Conservation (phyloP, 2,888 invertebrate genomes). For the Perdita meconis region DNA sequence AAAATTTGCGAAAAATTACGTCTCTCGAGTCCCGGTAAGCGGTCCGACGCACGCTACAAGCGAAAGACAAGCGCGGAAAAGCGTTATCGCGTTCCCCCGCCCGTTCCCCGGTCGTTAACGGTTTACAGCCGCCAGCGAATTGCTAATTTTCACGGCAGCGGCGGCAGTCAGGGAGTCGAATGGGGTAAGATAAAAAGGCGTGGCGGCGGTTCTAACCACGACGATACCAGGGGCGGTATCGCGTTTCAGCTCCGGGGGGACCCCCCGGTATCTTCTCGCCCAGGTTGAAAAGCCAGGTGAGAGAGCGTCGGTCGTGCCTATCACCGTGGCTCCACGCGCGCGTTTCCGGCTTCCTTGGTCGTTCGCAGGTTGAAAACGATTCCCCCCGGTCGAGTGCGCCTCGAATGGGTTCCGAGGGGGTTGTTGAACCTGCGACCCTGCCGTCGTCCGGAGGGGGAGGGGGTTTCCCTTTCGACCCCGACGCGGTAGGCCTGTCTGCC, state of each 20-base stretch:
- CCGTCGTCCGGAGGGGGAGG: slow-evolving; percentile 43
- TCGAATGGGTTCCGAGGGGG: slow-evolving; percentile 48
- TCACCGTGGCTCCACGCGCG: slow-evolving; percentile 42
- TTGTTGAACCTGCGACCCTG: slow-evolving; percentile 68
- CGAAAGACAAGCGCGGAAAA: not conserved
- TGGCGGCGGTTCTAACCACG: slow-evolving; percentile 20
- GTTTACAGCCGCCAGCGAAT: slow-evolving; percentile 57
- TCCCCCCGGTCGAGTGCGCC: slow-evolving; percentile 25
- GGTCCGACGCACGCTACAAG: not conserved
- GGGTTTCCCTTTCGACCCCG: slow-evolving; percentile 60
- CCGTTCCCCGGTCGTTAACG: slow-evolving; percentile 39
- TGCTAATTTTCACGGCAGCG: slow-evolving; percentile 57
- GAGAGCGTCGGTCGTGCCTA: slow-evolving; percentile 46
- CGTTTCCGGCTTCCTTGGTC: slow-evolving; percentile 30
- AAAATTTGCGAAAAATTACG: not conserved
- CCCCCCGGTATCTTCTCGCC: slow-evolving; percentile 16
- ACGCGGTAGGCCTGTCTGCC: slow-evolving; percentile 58
- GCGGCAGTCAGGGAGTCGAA: slow-evolving; percentile 11
- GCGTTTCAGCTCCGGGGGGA: slow-evolving; percentile 36
- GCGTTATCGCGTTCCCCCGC: slow-evolving; percentile 20
- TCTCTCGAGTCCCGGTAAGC: not conserved
- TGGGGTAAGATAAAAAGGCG: slow-evolving; percentile 40
- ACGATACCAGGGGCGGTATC: slow-evolving; percentile 37
- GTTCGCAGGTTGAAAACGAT: slow-evolving; percentile 44
- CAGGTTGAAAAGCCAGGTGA: slow-evolving; percentile 19